These are phyloP conservation scores for Acleris laterana DNA, from an alignment of 2,888 invertebrate species.

Conservation along the genomic window DNA sequence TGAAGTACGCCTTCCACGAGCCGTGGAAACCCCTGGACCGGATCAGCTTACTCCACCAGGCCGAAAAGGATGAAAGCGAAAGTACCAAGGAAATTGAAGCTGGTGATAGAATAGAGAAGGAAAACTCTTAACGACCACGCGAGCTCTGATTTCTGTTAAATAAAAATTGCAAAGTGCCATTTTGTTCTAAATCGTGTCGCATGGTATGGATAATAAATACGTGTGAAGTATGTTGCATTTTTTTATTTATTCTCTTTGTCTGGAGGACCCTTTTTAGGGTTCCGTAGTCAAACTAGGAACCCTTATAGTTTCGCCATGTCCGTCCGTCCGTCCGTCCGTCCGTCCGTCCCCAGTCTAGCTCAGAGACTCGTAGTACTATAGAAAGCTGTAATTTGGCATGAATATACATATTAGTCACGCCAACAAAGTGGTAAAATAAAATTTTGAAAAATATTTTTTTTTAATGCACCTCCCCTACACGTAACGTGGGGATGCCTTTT, in stretches of 20 bases:
- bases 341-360: no score
- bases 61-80: conserved; percentile 60
- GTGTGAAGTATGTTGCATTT: conserved; percentile 7
- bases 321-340: no score
- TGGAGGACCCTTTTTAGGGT: no score
- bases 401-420: no score
- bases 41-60: conserved; percentile 61
- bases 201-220: conserved; percentile 45
- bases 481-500: no score
- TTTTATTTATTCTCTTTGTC: background rate
- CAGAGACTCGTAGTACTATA: no score
- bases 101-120: conserved; percentile 44
- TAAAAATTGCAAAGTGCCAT: conserved; percentile 34
- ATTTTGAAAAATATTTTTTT: no score
- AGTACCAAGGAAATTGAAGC: conserved; percentile 39
- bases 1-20: conserved; percentile 76
- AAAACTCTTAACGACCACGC: conserved; percentile 40
- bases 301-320: no score
- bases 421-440: no score
- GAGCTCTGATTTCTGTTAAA: conserved; percentile 60
- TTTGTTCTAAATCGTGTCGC: conserved; percentile 46
- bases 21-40: conserved; percentile 76
- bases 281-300: no score
- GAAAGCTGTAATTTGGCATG: no score
- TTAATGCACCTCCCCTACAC: no score